These are phyloP conservation scores for Egretta garzetta DNA, from an alignment of 2,113 vertebrate species.

Conservation along the genomic window DNA sequence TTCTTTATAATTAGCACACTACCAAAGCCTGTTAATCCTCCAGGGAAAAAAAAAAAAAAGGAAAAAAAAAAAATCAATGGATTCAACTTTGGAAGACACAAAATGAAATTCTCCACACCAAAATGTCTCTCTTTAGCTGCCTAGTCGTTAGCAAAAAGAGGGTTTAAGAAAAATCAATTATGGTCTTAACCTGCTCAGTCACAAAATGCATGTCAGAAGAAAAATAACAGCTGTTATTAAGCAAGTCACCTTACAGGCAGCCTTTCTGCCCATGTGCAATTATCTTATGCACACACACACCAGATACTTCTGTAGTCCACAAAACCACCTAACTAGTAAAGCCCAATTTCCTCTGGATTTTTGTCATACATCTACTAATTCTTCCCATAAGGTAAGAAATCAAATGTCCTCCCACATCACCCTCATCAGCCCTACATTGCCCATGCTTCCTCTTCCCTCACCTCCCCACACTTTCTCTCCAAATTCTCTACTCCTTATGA, in stretches of 20 bases:
- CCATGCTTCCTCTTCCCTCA: not conserved
- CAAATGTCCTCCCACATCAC: not conserved
- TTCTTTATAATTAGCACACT: conserved; percentile 39
- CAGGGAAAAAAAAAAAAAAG: not conserved
- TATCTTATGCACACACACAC: not conserved
- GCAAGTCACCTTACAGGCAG: not conserved
- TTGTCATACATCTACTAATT: not conserved
- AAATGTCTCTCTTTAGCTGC: not conserved
- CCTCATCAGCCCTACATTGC: not conserved
- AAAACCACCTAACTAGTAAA: not conserved
- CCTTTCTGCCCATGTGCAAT: not conserved
- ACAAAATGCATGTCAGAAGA: not conserved
- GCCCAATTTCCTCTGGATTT: not conserved
- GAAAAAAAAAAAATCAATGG: conserved; percentile 39
- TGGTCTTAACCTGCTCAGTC: conserved; percentile 22
- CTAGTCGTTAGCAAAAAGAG: not conserved
- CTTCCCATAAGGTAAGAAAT: not conserved
- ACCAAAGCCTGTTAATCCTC: conserved; percentile 13
- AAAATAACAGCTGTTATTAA: not conserved
- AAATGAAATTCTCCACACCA: not conserved
- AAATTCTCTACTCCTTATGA: not conserved
- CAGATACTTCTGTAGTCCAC: not conserved
- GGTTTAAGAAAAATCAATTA: conserved; percentile 51
- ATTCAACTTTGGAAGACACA: not conserved
- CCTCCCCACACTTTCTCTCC: not conserved